A percentile compares a stretch with the other conserved stretches of the same genome.
Evolutionary conservation across 2,797 vertebrate species (phyloP).

Genomic region (Masticophis lateralis): DNA sequence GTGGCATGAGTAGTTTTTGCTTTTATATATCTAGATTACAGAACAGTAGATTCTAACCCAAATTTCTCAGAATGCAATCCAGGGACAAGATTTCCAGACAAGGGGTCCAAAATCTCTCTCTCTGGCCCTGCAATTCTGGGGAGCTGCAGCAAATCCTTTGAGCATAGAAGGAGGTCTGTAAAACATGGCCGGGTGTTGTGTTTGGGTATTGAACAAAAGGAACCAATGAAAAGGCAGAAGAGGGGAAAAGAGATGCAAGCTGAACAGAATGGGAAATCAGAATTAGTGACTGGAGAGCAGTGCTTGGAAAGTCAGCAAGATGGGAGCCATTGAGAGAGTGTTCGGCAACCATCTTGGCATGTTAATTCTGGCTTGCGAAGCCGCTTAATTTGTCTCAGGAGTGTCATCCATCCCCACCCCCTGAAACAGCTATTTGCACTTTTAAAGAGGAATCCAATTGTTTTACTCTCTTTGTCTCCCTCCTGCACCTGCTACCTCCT

Average conservation of each 20-base stretch:
- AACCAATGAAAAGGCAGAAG: background rate
- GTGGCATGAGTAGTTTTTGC: too few species aligned
- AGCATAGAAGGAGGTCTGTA: background rate
- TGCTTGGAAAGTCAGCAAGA: slow-evolving; percentile 2
- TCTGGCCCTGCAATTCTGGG: background rate
- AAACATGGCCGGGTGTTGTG: background rate
- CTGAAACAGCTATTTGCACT: slow-evolving; percentile 52
- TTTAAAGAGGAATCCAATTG: slow-evolving; percentile 46
- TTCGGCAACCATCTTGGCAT: background rate
- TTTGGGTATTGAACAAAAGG: background rate
- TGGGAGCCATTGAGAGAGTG: background rate
- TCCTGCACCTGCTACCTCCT: slow-evolving; percentile 60
- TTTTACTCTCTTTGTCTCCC: slow-evolving; percentile 49
- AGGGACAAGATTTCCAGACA: background rate
- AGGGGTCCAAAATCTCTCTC: background rate
- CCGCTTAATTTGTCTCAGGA: background rate
- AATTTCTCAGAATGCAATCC: background rate
- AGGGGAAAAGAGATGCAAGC: background rate
- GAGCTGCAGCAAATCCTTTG: background rate
- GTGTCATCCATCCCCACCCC: slow-evolving; percentile 28
- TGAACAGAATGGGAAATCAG: background rate
- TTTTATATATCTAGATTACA: background rate
- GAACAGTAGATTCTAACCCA: background rate
- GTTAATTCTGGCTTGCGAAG: slow-evolving; percentile 27
- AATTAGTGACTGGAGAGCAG: background rate